These are phyloP conservation scores for Tonatia bakeri DNA, from an alignment of 2,113 vertebrate species.

Conservation along the genomic window DNA sequence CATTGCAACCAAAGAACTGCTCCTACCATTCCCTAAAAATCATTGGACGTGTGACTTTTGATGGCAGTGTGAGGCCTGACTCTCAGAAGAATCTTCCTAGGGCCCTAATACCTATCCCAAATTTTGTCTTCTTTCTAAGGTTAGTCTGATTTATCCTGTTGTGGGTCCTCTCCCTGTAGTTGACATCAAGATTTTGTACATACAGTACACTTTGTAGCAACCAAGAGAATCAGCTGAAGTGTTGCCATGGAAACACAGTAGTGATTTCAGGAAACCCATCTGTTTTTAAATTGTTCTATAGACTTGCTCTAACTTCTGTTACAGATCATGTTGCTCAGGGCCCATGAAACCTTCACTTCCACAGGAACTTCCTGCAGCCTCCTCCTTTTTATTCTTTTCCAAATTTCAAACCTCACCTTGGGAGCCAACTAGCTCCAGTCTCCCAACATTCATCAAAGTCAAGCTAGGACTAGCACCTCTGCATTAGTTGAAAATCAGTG, in stretches of 20 bases:
- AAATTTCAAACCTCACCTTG: neutral
- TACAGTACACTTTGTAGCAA: neutral
- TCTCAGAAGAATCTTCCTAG: neutral
- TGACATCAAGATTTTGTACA: neutral
- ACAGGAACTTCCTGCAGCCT: neutral
- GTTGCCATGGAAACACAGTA: constrained; percentile 34
- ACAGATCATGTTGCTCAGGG: neutral
- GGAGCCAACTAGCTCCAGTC: neutral
- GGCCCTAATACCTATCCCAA: neutral
- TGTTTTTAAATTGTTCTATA: neutral
- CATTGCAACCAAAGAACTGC: neutral
- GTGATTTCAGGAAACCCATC: constrained; percentile 3
- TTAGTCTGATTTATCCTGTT: neutral
- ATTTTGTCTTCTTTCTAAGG: neutral
- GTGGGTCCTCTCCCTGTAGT: neutral
- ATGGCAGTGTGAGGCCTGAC: neutral
- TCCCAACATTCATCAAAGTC: neutral
- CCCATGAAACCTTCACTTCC: neutral
- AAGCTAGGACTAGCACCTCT: neutral
- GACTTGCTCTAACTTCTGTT: neutral
- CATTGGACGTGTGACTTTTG: neutral
- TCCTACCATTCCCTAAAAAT: neutral
- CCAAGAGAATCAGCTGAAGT: neutral
- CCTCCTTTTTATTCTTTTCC: neutral
- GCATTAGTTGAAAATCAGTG: neutral